These are phyloP conservation scores for Stictonetta naevosa DNA, from an alignment of 2,113 vertebrate genomes.

Conservation along the genomic window DNA sequence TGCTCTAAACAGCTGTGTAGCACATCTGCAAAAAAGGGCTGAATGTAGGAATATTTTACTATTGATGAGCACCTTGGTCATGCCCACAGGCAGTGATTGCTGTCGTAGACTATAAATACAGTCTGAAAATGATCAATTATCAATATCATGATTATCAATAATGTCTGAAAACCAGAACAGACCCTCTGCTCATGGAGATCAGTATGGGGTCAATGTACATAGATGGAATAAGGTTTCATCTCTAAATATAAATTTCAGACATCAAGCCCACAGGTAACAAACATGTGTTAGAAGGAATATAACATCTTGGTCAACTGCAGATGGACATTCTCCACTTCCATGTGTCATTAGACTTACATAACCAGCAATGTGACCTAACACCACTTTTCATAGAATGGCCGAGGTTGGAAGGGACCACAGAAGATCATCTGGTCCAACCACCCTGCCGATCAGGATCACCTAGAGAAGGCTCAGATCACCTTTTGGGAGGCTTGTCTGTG, in stretches of 20 bases:
- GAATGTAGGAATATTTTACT: neutral
- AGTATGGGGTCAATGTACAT: neutral
- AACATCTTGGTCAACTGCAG: neutral
- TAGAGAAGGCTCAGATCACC: too few species aligned
- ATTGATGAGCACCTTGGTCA: neutral
- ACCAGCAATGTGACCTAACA: fast-evolving
- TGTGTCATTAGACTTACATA: neutral
- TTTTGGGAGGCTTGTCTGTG: neutral
- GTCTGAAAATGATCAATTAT: neutral
- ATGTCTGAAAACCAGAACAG: neutral
- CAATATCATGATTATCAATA: neutral
- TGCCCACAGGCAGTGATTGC: neutral
- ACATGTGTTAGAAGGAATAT: neutral
- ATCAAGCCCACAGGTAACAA: neutral
- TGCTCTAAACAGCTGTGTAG: neutral
- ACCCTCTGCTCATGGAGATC: neutral
- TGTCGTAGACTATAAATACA: neutral
- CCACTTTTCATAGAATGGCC: too few species aligned
- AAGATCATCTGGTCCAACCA: too few species aligned
- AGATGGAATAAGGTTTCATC: neutral
- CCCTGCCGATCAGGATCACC: too few species aligned
- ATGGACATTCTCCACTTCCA: neutral
- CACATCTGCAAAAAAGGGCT: neutral
- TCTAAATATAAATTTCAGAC: neutral
- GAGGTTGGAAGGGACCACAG: too few species aligned